These are phyloP conservation scores for Lytechinus pictus DNA, from an alignment of 35 echinoderm and acorn worm genomes.

Conservation along the genomic window DNA sequence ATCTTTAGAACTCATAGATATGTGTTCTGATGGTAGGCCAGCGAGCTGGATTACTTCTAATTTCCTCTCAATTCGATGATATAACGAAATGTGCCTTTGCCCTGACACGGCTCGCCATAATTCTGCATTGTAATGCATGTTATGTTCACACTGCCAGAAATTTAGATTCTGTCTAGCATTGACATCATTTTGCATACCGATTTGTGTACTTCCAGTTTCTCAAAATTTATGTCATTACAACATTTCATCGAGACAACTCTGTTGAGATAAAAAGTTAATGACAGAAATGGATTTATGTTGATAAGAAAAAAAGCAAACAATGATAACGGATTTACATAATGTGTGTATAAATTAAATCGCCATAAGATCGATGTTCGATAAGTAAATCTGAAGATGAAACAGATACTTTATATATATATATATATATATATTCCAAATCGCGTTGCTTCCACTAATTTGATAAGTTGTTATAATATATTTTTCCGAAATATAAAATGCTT, in stretches of 20 bases:
- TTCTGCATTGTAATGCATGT: neutral
- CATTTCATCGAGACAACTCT: neutral
- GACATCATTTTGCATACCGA: neutral
- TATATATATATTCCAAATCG: neutral
- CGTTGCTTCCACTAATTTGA: neutral
- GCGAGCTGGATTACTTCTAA: neutral
- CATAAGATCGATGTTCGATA: no score
- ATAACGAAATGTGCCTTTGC: slow-evolving; percentile 10
- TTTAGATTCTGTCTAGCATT: neutral
- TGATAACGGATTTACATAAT: no score
- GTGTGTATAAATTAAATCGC: no score
- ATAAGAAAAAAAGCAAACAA: neutral
- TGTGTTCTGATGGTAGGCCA: neutral
- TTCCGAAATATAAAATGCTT: neutral
- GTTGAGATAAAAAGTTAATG: neutral
- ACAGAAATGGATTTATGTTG: neutral
- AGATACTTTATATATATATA: no score
- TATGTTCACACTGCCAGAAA: neutral
- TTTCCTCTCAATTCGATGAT: slow-evolving; percentile 11
- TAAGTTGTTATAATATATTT: neutral
- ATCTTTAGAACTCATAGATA: neutral
- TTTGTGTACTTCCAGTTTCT: neutral
- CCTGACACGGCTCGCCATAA: neutral
- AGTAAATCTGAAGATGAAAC: no score
- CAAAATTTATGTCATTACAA: neutral